Conservation (phyloP, 2,113 vertebrate genomes). For the Chionodraco myersi region DNA sequence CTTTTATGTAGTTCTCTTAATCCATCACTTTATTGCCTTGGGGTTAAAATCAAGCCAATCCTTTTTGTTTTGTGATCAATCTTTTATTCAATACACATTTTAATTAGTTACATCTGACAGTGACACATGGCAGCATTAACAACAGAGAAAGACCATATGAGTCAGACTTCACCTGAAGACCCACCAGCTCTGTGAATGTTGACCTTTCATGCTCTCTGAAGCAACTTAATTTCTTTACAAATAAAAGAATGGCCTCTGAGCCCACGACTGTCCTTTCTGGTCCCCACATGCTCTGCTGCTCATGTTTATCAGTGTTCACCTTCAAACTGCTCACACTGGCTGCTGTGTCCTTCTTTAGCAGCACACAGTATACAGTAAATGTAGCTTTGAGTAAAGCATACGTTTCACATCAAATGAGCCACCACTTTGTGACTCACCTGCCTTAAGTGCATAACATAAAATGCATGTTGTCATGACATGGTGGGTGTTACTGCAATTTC, state of each 20-base stretch:
- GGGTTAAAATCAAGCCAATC: not conserved
- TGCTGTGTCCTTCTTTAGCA: conserved; percentile 4
- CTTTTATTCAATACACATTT: not conserved
- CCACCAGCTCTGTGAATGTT: conserved; percentile 17
- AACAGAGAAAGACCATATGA: conserved; percentile 7
- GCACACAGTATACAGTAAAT: not conserved
- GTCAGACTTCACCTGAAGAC: conserved; percentile 5
- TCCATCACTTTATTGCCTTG: conserved; percentile 4
- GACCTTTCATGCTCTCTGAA: conserved; percentile 9
- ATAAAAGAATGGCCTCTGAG: conserved; percentile 46
- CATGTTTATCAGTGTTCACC: conserved; percentile 41
- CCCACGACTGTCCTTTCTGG: conserved; percentile 39
- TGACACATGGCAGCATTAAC: conserved; percentile 5
- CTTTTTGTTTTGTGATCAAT: not conserved
- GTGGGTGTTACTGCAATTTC: conserved; percentile 33
- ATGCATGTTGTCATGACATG: conserved; percentile 45
- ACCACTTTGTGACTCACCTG: conserved; percentile 61
- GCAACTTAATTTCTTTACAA: conserved; percentile 42
- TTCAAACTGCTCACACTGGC: conserved; percentile 7
- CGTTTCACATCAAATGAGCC: conserved; percentile 26
- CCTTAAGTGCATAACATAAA: conserved; percentile 54
- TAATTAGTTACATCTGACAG: not conserved
- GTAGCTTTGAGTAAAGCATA: conserved; percentile 29
- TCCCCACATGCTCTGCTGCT: conserved; percentile 48
- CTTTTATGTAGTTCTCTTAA: conserved; percentile 10